These are phyloP conservation scores for Trogon surrucura DNA, from an alignment of 2,113 vertebrate genomes.

Conservation along the genomic window DNA sequence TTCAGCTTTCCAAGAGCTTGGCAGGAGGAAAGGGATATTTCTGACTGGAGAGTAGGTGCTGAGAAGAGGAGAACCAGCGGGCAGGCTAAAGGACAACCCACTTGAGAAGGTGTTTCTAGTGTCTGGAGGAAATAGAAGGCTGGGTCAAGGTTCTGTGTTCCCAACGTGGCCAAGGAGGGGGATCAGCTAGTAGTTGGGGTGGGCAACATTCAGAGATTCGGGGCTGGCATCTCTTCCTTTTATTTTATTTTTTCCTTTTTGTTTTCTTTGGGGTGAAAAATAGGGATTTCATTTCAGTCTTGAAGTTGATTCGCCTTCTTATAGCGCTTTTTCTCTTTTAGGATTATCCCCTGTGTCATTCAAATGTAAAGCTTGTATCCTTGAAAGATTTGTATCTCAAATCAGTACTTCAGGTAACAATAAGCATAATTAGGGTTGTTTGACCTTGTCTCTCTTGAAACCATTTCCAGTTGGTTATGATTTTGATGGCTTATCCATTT, in stretches of 20 bases:
- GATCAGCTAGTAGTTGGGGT: neutral
- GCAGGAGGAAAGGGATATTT: neutral
- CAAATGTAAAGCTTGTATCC: neutral
- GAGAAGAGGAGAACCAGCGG: neutral
- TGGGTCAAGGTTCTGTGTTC: accelerated
- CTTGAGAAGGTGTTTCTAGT: neutral
- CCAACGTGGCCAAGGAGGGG: accelerated
- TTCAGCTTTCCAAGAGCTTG: neutral
- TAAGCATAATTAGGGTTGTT: neutral
- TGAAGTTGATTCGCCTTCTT: neutral
- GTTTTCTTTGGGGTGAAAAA: neutral
- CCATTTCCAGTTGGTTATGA: neutral
- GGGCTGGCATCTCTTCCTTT: neutral
- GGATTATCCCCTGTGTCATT: neutral
- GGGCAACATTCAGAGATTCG: accelerated
- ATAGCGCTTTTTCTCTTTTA: neutral
- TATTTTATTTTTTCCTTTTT: no score
- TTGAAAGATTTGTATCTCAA: neutral
- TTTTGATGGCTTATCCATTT: neutral
- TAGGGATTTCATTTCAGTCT: neutral
- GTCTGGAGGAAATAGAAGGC: neutral
- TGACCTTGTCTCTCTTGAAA: neutral
- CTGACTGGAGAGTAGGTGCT: neutral
- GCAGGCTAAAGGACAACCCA: neutral
- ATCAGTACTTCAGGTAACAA: neutral